Conservation (phyloP, 2,888 invertebrate genomes). For the Tinea trinotella region DNA sequence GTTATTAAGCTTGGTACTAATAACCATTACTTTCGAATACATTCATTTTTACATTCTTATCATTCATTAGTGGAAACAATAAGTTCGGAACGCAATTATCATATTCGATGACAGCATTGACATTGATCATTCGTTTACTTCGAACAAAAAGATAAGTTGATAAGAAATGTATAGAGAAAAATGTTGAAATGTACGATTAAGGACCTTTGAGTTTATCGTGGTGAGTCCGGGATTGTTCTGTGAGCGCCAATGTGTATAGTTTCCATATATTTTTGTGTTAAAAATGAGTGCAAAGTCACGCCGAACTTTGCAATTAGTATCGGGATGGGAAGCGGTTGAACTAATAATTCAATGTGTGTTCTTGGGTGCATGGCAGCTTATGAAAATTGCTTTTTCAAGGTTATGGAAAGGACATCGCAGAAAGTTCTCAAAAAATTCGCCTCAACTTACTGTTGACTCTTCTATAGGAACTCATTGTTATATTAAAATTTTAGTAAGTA, state of each 20-base stretch:
- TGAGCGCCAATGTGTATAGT: neutral
- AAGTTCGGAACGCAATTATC: neutral
- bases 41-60: no score
- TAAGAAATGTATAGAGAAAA: constrained; percentile 31
- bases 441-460: constrained; percentile 53
- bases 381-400: constrained; percentile 43
- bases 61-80: no score
- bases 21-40: no score
- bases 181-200: neutral
- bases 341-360: constrained; percentile 46
- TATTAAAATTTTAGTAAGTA: constrained; percentile 57
- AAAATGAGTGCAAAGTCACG: constrained; percentile 41
- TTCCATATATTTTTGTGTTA: neutral
- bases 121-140: constrained; percentile 30
- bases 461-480: constrained; percentile 60
- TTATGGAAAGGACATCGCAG: constrained; percentile 57
- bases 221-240: constrained; percentile 11
- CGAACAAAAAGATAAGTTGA: constrained; percentile 31
- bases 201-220: constrained; percentile 38
- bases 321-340: constrained; percentile 54
- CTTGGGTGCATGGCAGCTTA: constrained; percentile 51
- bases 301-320: constrained; percentile 44
- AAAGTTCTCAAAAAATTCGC: constrained; percentile 35
- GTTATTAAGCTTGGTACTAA: no score
- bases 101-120: neutral